Evolutionary conservation across 2,797 vertebrate species (phyloP).

Genomic region (Microctenopoma steveboyesi): DNA sequence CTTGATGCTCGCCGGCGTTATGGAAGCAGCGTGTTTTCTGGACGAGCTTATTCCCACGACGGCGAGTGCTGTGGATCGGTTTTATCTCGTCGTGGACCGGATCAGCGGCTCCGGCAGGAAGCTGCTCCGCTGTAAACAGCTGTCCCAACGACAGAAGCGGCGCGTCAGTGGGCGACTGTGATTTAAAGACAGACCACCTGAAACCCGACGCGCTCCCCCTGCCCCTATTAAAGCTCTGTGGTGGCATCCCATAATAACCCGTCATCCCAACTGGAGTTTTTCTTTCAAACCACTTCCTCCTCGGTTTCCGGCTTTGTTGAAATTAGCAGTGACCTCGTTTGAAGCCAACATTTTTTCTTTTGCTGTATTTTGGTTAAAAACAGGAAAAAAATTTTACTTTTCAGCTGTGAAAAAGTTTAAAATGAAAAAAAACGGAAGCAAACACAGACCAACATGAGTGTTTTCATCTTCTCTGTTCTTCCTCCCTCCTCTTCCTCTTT

Average conservation of each 20-base stretch:
- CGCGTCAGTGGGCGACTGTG: too few species aligned
- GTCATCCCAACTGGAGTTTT: not conserved
- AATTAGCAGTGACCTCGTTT: conserved; percentile 16
- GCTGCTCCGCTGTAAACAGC: conserved; percentile 8
- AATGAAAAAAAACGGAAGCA: not conserved
- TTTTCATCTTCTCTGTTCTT: not conserved
- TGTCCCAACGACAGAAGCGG: too few species aligned
- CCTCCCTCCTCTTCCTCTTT: conserved; percentile 40
- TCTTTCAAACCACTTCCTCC: conserved; percentile 25
- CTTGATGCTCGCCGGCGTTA: not conserved
- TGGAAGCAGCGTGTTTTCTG: conserved; percentile 19
- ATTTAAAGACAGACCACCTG: not conserved
- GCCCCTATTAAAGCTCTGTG: not conserved
- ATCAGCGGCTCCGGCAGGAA: conserved; percentile 28
- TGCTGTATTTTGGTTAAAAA: not conserved
- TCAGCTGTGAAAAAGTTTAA: too few species aligned
- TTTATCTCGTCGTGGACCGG: conserved; percentile 16
- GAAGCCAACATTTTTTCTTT: conserved; percentile 31
- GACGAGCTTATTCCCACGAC: not conserved
- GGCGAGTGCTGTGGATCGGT: not conserved
- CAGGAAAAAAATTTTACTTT: not conserved
- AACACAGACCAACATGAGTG: not conserved
- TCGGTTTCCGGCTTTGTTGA: conserved; percentile 25
- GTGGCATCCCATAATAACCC: conserved; percentile 42
- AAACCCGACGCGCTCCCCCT: not conserved